These are phyloP conservation scores for Oreochromis spilurus DNA, from an alignment of 2,113 vertebrate genomes.

Conservation along the genomic window DNA sequence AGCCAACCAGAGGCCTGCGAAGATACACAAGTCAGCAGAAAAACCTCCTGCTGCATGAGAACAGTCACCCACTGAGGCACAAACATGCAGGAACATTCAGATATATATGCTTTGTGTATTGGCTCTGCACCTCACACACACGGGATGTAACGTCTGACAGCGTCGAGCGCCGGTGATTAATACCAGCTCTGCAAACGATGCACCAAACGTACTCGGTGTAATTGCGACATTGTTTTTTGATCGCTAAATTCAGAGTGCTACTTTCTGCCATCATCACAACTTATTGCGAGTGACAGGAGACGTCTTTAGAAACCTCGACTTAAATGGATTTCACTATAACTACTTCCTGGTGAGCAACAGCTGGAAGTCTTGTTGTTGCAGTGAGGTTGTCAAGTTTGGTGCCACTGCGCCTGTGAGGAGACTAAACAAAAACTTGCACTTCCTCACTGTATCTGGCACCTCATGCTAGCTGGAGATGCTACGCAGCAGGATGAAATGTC, in stretches of 20 bases:
- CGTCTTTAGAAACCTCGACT: not conserved
- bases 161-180: not conserved
- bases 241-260: not conserved
- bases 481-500: not conserved
- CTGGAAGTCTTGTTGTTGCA: not conserved
- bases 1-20: constrained; percentile 58
- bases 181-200: not conserved
- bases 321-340: not conserved
- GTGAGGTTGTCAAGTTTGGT: not conserved
- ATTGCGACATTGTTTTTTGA: not conserved
- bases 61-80: constrained; percentile 12
- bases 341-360: not conserved
- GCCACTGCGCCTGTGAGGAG: not conserved
- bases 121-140: not conserved
- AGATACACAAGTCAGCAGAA: constrained; percentile 65
- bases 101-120: not conserved
- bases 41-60: constrained; percentile 2
- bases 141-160: not conserved
- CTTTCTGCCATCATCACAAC: not conserved
- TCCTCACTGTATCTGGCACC: not conserved
- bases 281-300: not conserved
- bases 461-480: not conserved
- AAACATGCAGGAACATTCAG: constrained; percentile 8
- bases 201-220: not conserved
- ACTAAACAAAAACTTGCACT: not conserved